Base-by-base conservation (phyloP, 2,888 invertebrate species). In the Dascillus cervinus region DNA sequence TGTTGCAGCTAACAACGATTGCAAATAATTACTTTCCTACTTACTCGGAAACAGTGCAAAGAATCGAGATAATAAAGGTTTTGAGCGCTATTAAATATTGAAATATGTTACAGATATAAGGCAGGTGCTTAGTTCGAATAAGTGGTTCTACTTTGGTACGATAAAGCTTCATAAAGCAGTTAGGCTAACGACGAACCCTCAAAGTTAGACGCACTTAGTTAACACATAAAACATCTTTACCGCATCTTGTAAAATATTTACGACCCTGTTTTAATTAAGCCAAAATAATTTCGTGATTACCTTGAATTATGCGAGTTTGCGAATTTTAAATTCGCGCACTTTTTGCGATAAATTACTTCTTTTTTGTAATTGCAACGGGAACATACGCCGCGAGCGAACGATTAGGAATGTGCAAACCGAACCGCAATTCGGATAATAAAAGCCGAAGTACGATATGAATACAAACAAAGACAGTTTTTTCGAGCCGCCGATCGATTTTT, bases 281-380 rank as follows among this genome's bases (percentile, higher is more conserved):
- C 41, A 41, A 43, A 44, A 44, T 47, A 46, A 47, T 49, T 47
- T 43, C 38, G 39, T 40, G 41, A 49, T 49, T 46, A 47, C 38
- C 26, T 40, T 43, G 45, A 46, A 42, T 48, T 47, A 46, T 45
- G 38, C 13, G 41, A 38, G 35, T 37, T 35, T 26, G 20, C 24
- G 32, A 37, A 29, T 38, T 38, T 37, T 38, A 29, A 38, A 38
- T 34, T 38, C 26, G 27, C 30, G n/a, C n/a, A n/a, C n/a, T n/a
- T n/a, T n/a, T n/a, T n/a, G n/a, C n/a, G n/a, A n/a, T n/a, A n/a
- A n/a, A n/a, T n/a, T n/a, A n/a, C n/a, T n/a, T n/a, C n/a, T n/a
- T n/a, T n/a, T n/a, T n/a, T n/a, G n/a, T n/a, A n/a, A n/a, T n/a
- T n/a, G n/a, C n/a, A n/a, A n/a, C n/a, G n/a, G n/a, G n/a, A n/a